Evolutionary conservation across 2,888 invertebrate species (phyloP).

Genomic region (Acrobasis suavella): DNA sequence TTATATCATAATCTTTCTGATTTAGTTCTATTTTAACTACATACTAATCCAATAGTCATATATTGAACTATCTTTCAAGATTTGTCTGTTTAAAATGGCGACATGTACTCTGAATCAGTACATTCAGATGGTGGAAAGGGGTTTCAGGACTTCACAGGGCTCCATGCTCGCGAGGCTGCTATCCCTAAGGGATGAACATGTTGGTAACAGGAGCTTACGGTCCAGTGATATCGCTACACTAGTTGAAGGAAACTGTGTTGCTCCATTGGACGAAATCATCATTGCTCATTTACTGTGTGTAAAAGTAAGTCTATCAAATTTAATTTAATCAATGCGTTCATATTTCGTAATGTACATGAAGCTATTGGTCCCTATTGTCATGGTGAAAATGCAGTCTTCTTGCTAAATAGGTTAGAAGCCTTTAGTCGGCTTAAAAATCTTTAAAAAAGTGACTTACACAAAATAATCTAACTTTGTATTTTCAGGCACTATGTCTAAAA

Average conservation of each 20-base stretch:
- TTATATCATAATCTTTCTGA: too few relatives aligned
- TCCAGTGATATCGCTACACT: constrained; percentile 86
- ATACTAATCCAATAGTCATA: too few relatives aligned
- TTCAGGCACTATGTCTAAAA: constrained; percentile 63
- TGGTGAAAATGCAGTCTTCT: too few relatives aligned
- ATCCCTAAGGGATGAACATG: constrained; percentile 88
- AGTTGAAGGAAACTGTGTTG: constrained; percentile 86
- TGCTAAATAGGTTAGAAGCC: too few relatives aligned
- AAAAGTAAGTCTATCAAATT: constrained; percentile 65
- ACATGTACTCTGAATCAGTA: constrained; percentile 64
- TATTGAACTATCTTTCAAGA: too few relatives aligned
- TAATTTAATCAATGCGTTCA: neutral
- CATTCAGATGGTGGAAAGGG: constrained; percentile 79
- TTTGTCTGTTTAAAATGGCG: constrained; percentile 37
- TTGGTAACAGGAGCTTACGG: constrained; percentile 85
- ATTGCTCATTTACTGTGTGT: constrained; percentile 88
- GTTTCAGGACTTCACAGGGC: constrained; percentile 85
- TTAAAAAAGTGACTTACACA: neutral
- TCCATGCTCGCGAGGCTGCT: constrained; percentile 82
- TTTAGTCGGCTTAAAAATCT: too few relatives aligned
- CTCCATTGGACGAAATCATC: constrained; percentile 89
- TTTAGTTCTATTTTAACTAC: too few relatives aligned
- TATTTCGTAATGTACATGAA: neutral
- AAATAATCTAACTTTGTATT: neutral
- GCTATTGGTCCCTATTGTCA: too few relatives aligned